Base-by-base conservation (phyloP, 2,888 invertebrate species). In the Ormyrus rosae region DNA sequence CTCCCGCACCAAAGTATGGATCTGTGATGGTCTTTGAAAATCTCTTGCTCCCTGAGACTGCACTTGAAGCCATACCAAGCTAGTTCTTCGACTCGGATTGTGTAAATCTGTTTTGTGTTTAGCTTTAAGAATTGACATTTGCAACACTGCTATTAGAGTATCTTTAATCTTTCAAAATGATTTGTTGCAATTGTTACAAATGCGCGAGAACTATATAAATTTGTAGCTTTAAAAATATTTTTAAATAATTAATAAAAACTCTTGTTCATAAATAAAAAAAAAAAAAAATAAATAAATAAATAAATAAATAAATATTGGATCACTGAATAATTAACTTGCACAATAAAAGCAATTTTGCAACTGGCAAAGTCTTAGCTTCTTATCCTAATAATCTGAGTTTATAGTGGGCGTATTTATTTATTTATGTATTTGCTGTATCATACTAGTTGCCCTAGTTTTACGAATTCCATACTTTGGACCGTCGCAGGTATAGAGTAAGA, bases 1-100 rank as follows among this genome's bases (percentile, higher is more conserved):
- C 89, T 87, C 89, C 89, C 86, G 90, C 89, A 90, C 90, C 90
- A 90, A 90, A 90, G 90, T 90, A 90, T 90, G 90, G 90, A 90
- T 88, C 86, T 88, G 85, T 87, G 89, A 87, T 87, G 89, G 84
- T 88, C 86, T 86, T 89, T 88, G 83, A 86, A 89, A 87, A 87
- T 87, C 85, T 87, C 84, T 84, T 86, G 85, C 87, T 87, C 86
- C 83, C 83, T 86, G 87, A 85, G 84, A 86, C 87, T 87, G 87
- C 85, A 86, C 84, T 85, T 85, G 74, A 85, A 86, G 83, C 86
- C 86, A 83, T 85, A 85, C 83, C 84, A 69, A 69, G 34, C 74
- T 74, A 75, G 76, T 85, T 84, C 84, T 85, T 85, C 85, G 85
- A 83, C 84, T 84, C 83, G 84, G 86, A 85, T 84, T 84, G 83